These are phyloP conservation scores for Crotalus adamanteus DNA, from an alignment of 2,797 vertebrate species.

Conservation along the genomic window DNA sequence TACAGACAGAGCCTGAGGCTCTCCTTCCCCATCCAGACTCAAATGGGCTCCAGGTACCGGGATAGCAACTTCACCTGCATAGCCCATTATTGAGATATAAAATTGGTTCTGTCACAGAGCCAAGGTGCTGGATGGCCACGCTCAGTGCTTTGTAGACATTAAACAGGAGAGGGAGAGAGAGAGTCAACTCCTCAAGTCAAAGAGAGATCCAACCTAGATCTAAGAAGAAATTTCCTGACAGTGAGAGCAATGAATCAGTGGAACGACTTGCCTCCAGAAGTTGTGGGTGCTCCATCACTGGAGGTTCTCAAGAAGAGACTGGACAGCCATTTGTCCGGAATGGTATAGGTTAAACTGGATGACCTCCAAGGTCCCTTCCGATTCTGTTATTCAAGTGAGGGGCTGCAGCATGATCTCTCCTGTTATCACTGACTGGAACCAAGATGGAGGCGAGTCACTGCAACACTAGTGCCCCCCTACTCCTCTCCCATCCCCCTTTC, in stretches of 20 bases:
- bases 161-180: neutral
- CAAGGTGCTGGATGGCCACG: neutral
- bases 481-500: neutral
- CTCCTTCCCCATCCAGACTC: neutral
- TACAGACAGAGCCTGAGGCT: neutral
- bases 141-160: neutral
- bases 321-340: too few relatives aligned
- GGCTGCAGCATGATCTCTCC: neutral
- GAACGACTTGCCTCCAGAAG: too few relatives aligned
- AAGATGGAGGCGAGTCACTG: neutral
- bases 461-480: neutral
- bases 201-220: too few relatives aligned
- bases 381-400: too few relatives aligned
- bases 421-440: neutral
- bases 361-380: too few relatives aligned
- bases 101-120: neutral
- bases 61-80: neutral
- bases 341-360: too few relatives aligned
- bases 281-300: too few relatives aligned
- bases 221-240: too few relatives aligned
- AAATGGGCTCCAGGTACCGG: neutral
- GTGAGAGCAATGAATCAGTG: too few relatives aligned
- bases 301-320: too few relatives aligned
- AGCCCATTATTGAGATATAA: neutral
- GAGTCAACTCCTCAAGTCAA: neutral